phyloP scores from a whole-genome alignment of 1,140 invertebrate genomes.

The Dermatophagoides farinae region DNA sequence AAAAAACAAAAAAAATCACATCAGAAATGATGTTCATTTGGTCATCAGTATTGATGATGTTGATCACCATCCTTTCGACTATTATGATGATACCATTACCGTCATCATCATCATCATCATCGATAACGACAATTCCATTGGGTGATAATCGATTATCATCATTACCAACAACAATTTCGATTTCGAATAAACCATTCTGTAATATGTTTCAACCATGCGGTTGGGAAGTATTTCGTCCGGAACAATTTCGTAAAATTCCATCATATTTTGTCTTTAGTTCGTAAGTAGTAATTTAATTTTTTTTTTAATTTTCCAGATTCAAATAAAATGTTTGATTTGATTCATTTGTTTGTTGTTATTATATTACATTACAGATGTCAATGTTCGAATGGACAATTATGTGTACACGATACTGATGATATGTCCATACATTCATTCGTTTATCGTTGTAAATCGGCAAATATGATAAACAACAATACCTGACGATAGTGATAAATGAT shows the following conservation, averaged over 20 bases:
- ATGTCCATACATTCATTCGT: slow-evolving; percentile 35
- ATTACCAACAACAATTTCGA: background rate
- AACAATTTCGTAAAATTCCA: slow-evolving; percentile 25
- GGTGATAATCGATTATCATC: background rate
- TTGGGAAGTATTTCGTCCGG: slow-evolving; percentile 38
- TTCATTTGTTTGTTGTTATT: background rate
- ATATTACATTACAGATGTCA: slow-evolving; percentile 28
- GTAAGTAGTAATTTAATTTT: slow-evolving; percentile 29
- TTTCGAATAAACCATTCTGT: slow-evolving; percentile 20
- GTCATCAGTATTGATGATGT: background rate
- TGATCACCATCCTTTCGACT: background rate
- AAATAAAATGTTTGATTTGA: background rate
- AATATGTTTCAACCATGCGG: slow-evolving; percentile 33
- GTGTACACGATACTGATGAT: slow-evolving; percentile 35
- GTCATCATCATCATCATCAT: background rate
- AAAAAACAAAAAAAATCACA: background rate
- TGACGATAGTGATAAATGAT: no score
- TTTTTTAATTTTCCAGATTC: background rate
- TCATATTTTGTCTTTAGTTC: slow-evolving; percentile 38
- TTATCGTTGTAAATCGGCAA: slow-evolving; percentile 28
- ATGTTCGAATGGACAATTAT: slow-evolving; percentile 30
- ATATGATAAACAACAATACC: background rate
- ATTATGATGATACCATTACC: background rate
- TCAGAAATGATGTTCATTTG: background rate
- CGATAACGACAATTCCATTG: background rate